Evolutionary conservation across 1,140 invertebrate species (phyloP).

Genomic region (Palaemon carinicauda): DNA sequence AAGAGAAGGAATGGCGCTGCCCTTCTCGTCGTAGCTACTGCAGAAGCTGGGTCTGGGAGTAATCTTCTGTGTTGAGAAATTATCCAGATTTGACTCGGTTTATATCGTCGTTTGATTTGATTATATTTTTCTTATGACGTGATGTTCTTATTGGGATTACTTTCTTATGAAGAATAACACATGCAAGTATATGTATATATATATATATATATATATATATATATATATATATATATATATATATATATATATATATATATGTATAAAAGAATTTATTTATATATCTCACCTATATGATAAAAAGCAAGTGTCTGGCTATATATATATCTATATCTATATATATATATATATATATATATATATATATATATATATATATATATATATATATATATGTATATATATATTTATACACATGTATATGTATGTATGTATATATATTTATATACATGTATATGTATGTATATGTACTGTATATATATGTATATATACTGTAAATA

Average conservation of each 20-base stretch:
- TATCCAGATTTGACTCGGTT: no score
- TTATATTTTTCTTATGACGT: no score
- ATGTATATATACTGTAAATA: not conserved
- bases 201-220: conserved; percentile 6
- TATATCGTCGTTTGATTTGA: no score
- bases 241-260: conserved; percentile 9
- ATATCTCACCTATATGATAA: no score
- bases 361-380: conserved; percentile 9
- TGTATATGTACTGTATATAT: not conserved
- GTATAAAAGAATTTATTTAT: no score
- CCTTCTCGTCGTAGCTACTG: no score
- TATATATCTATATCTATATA: not conserved
- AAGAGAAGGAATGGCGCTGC: no score
- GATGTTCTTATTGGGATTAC: no score
- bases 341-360: conserved; percentile 9
- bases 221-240: conserved; percentile 6
- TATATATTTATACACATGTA: not conserved
- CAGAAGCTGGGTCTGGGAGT: no score
- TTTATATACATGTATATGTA: not conserved
- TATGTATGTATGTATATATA: not conserved
- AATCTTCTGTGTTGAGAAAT: no score
- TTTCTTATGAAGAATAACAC: not conserved
- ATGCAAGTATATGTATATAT: not conserved
- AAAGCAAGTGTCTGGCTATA: no score
- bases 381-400: not conserved